Evolutionary conservation across 2,113 vertebrate genomes (phyloP).

Genomic region (Siniperca chuatsi): DNA sequence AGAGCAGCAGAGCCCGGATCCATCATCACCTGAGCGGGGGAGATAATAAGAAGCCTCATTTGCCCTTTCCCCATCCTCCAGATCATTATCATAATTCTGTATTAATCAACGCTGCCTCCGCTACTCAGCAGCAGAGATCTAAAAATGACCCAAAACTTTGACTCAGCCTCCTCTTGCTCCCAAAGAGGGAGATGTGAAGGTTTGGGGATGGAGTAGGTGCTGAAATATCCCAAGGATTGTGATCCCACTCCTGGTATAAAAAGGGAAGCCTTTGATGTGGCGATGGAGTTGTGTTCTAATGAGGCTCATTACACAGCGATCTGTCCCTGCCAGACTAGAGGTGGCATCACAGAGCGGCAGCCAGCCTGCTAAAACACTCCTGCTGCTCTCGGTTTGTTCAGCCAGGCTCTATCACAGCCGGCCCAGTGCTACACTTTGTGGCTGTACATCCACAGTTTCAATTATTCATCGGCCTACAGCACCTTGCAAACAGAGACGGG

Average conservation of each 20-base stretch:
- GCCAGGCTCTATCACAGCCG: conserved; percentile 70
- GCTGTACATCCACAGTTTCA: conserved; percentile 69
- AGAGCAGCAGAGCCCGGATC: conserved; percentile 58
- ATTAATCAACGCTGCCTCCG: conserved; percentile 70
- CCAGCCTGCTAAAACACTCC: conserved; percentile 73
- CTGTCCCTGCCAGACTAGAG: conserved; percentile 70
- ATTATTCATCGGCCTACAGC: conserved; percentile 67
- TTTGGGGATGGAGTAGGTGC: conserved; percentile 48
- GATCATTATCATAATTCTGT: conserved; percentile 79
- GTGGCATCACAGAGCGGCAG: conserved; percentile 71
- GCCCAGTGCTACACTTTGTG: conserved; percentile 61
- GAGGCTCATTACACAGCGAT: conserved; percentile 69
- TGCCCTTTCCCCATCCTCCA: conserved; percentile 65
- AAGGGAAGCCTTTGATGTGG: conserved; percentile 72
- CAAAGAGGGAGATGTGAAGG: conserved; percentile 48
- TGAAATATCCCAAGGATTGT: conserved; percentile 70
- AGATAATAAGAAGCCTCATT: conserved; percentile 67
- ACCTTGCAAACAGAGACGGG: conserved; percentile 46
- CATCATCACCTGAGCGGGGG: conserved; percentile 59
- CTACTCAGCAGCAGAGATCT: conserved; percentile 61
- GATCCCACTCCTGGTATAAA: conserved; percentile 64
- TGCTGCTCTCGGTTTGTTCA: conserved; percentile 74
- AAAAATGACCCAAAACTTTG: conserved; percentile 74
- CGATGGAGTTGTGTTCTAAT: conserved; percentile 73
- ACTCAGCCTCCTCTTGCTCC: conserved; percentile 51